Evolutionary conservation across 1,140 invertebrate genomes (phyloP).

Genomic region (Parapsyche elsis): DNA sequence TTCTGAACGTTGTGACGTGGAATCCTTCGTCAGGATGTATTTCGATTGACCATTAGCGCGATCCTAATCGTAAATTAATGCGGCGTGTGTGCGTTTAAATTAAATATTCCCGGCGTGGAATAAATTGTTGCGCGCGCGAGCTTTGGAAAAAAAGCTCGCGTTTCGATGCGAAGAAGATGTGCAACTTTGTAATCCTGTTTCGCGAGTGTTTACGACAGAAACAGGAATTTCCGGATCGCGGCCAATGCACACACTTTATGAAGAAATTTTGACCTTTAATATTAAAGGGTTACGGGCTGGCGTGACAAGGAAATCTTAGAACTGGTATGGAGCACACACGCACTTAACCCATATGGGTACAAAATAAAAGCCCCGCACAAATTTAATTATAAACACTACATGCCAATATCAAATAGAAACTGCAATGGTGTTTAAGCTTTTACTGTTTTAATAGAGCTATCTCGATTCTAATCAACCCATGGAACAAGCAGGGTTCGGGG

Average conservation of each 20-base stretch:
- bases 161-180: background rate
- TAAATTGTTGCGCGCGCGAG: background rate
- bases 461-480: too few relatives aligned
- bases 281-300: constrained; percentile 39
- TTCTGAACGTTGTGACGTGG: constrained; percentile 24
- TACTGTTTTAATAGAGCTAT: too few relatives aligned
- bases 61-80: too few relatives aligned
- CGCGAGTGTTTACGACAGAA: constrained; percentile 34
- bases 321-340: background rate
- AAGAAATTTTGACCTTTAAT: constrained; percentile 49
- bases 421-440: too few relatives aligned
- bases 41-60: too few relatives aligned
- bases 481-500: too few relatives aligned
- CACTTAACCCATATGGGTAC: too few relatives aligned
- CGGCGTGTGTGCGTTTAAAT: too few relatives aligned
- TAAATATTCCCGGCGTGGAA: background rate
- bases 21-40: background rate
- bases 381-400: too few relatives aligned
- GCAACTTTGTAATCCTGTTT: constrained; percentile 33
- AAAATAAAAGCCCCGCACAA: too few relatives aligned
- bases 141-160: background rate
- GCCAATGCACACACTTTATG: constrained; percentile 4
- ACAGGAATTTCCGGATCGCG: constrained; percentile 47
- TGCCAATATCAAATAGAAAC: too few relatives aligned
- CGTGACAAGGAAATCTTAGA: constrained; percentile 44